A percentile compares a stretch with the other conserved stretches of the same genome.
Conservation (phyloP, 2,797 vertebrate genomes). For the Bradypodion ventrale region DNA sequence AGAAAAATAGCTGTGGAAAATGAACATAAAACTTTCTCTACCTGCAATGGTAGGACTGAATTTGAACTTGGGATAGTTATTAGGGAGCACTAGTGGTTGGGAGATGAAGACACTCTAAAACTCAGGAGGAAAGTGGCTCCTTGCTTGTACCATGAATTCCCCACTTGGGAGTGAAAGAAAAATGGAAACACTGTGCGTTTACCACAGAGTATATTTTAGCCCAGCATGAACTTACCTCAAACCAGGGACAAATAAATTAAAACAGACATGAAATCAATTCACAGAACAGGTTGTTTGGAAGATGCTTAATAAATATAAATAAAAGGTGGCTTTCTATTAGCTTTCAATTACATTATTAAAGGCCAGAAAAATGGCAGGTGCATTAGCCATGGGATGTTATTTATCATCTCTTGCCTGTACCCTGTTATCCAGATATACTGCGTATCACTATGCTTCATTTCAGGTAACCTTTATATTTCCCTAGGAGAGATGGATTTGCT, state of each 20-base stretch:
- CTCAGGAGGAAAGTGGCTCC: no score
- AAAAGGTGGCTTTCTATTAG: conserved; percentile 3
- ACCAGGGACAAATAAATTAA: conserved; percentile 5
- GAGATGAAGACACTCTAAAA: no score
- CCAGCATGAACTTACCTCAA: not conserved
- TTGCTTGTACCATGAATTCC: no score
- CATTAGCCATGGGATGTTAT: not conserved
- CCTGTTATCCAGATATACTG: conserved; percentile 15
- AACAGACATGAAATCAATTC: conserved; percentile 10
- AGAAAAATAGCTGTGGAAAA: no score
- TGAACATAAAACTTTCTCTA: no score
- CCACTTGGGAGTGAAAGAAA: no score
- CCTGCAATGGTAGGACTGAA: no score
- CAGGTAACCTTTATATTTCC: not conserved
- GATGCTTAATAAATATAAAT: not conserved
- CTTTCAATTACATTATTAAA: conserved; percentile 10
- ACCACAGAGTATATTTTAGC: no score
- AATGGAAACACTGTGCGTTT: no score
- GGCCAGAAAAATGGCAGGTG: not conserved
- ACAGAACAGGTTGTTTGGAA: conserved; percentile 4
- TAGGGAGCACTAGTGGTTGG: no score
- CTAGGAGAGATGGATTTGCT: not conserved
- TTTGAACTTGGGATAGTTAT: no score
- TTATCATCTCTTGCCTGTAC: conserved; percentile 5
- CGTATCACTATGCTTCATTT: not conserved